Percentiles rank a stretch among this genome's conserved stretches.
These are phyloP conservation scores for Dryas iulia DNA, from an alignment of 1,140 invertebrate species.

Conservation along the genomic window DNA sequence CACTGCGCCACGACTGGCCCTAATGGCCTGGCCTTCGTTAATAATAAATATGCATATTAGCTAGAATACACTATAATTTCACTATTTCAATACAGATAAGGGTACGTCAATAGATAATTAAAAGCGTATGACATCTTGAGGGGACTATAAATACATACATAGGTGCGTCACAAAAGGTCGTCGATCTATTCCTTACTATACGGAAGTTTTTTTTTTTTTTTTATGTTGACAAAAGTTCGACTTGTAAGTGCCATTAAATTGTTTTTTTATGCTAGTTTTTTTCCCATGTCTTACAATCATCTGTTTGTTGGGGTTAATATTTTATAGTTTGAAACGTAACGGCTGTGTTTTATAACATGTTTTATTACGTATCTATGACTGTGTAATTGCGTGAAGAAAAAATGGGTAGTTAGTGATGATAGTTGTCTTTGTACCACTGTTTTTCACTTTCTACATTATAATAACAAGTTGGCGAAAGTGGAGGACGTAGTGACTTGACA, in stretches of 20 bases:
- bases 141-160: background rate
- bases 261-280: conserved; percentile 32
- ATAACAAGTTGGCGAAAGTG: too few relatives aligned
- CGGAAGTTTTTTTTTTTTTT: conserved; percentile 27
- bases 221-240: conserved; percentile 47
- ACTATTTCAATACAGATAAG: background rate
- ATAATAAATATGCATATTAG: background rate
- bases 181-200: conserved; percentile 25
- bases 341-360: background rate
- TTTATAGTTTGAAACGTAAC: conserved; percentile 7
- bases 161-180: conserved; percentile 28
- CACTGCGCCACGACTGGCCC: too few relatives aligned
- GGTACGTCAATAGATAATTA: conserved; percentile 1
- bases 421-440: background rate
- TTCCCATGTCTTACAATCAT: conserved; percentile 17
- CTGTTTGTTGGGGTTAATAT: conserved; percentile 12
- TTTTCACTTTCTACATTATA: too few relatives aligned
- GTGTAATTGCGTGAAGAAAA: background rate
- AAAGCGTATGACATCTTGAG: background rate
- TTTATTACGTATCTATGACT: background rate
- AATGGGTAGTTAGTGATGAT: background rate
- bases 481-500: too few relatives aligned
- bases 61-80: background rate
- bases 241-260: conserved; percentile 49
- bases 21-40: too few relatives aligned